Base-by-base conservation (phyloP, 1,140 invertebrate genomes). In the Scylla paramamosain region DNA sequence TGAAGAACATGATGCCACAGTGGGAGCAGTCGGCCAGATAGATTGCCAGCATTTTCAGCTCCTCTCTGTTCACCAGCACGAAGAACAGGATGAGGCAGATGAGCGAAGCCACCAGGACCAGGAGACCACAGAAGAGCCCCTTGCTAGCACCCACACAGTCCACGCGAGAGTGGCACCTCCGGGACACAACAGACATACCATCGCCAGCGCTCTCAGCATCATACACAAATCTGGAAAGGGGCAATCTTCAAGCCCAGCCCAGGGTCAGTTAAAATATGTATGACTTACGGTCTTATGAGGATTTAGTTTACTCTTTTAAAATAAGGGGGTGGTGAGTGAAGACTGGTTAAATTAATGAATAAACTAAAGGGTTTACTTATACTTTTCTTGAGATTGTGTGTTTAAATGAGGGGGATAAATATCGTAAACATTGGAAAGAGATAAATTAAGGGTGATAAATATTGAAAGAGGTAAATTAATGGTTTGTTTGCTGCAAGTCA, bases 11-110 rank as follows among this genome's bases (percentile, higher is more conserved):
- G 29, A 99, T 97, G 86, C 98, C 98, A 97, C 98, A 98, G 97
- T 99, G 99, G 8, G 98, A 99, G 25, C 98, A 98, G 97, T 99
- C 99, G 31, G 98, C 98, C 94, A 99, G 97, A 96, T 99, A 99
- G 96, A 99, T 98, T 77, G 99, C 99, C 91, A 99, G 97, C 95
- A 95, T 94, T 94, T 94, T 95, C 45, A 96, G 93, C 77, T 96
- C 97, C 67, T 98, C 97, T 96, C 99, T 98, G 97, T 98, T 98
- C 95, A 99, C 98, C 95, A 99, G 97, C 59, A 99, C 99, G 97
- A 99, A 99, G 98, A 99, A 99, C 46, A 99, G 98, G 96, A 99
- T 99, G 96, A 99, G 97, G 97, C 98, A 99, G 96, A 99, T 99
- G 84, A 99, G 97, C 7, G 98, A 98, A n/a, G 98, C 98, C 48